Evolutionary conservation across 2,797 vertebrate genomes (phyloP).

Genomic region (Allobates femoralis): DNA sequence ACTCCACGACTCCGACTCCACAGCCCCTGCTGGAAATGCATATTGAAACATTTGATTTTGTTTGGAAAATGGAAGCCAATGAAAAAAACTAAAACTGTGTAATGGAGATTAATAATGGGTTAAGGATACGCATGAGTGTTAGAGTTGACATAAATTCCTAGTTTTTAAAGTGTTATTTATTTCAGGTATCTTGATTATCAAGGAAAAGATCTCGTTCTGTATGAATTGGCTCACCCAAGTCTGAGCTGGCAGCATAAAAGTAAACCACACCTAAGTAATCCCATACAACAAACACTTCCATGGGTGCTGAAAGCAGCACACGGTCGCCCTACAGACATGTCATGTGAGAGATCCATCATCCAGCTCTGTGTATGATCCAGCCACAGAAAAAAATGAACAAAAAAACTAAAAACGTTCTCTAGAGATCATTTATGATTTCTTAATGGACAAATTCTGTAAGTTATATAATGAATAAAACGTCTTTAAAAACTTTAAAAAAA

Average conservation of each 20-base stretch:
- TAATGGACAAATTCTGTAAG: no score
- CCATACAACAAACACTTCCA: constrained; percentile 4
- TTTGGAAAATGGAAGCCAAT: no score
- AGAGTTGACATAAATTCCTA: background rate
- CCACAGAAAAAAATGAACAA: no score
- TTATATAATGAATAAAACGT: no score
- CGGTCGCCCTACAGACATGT: background rate
- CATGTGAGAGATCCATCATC: background rate
- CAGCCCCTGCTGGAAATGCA: no score
- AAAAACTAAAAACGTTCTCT: no score
- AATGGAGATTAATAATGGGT: background rate
- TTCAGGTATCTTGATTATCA: background rate
- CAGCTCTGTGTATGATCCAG: no score
- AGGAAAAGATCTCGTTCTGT: constrained; percentile 4
- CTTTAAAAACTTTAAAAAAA: no score
- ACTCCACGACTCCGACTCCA: no score
- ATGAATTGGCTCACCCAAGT: background rate
- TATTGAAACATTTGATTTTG: no score
- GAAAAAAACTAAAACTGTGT: background rate
- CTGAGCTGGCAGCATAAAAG: background rate
- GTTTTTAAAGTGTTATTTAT: background rate
- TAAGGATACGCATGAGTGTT: background rate
- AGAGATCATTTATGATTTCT: no score
- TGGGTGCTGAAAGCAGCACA: background rate
- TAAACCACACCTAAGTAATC: constrained; percentile 1